These are phyloP conservation scores for Parapsyche elsis DNA, from an alignment of 1,140 invertebrate genomes.

Conservation along the genomic window DNA sequence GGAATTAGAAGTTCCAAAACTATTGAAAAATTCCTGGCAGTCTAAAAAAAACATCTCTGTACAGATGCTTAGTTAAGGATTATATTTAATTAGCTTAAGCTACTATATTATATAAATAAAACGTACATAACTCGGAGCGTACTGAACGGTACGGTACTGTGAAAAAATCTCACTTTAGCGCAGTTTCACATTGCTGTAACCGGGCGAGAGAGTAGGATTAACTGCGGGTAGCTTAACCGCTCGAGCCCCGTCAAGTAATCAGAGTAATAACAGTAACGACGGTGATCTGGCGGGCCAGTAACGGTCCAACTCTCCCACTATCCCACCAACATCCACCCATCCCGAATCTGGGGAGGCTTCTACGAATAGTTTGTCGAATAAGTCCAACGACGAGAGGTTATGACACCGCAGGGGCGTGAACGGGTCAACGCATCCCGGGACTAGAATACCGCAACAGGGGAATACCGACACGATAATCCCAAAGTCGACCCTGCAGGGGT, in stretches of 20 bases:
- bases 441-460: not conserved
- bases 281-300: not conserved
- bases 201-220: not conserved
- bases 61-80: too few species aligned
- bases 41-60: too few species aligned
- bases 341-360: not conserved
- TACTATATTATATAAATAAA: too few species aligned
- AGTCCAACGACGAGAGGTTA: constrained; percentile 13
- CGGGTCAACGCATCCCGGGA: not conserved
- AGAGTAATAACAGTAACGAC: constrained; percentile 27
- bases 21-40: too few species aligned
- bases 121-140: too few species aligned
- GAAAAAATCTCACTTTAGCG: too few species aligned
- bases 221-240: not conserved
- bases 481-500: not conserved
- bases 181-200: not conserved
- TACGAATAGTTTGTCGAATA: not conserved
- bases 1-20: too few species aligned
- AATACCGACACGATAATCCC: not conserved
- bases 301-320: not conserved
- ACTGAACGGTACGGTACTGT: too few species aligned
- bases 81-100: too few species aligned
- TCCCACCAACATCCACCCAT: not conserved
- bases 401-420: constrained; percentile 6
- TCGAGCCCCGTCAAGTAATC: constrained; percentile 8